Percentiles rank a stretch among this genome's conserved stretches.
These are phyloP conservation scores for Drosophila mimetica DNA, from an alignment of 2,888 invertebrate species.

Conservation along the genomic window DNA sequence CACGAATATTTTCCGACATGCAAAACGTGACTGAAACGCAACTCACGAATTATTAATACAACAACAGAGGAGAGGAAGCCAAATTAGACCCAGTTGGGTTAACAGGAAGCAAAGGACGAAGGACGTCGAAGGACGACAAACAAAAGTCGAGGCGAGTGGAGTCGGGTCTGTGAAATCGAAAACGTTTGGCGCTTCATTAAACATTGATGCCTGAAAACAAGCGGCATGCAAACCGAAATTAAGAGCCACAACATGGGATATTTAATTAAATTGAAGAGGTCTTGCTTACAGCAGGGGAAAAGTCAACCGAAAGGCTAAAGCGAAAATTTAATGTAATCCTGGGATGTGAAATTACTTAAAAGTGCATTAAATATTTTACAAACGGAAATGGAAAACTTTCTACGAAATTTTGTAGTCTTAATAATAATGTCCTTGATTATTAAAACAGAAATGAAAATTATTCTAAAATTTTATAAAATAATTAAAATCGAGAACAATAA, in stretches of 20 bases:
- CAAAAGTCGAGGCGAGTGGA: conserved; percentile 17
- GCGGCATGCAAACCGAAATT: conserved; percentile 41
- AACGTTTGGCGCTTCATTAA: conserved; percentile 77
- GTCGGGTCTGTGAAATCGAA: conserved; percentile 61
- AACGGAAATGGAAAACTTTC: background rate
- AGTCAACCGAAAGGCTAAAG: background rate
- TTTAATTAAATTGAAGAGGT: conserved; percentile 68
- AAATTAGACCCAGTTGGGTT: conserved; percentile 72
- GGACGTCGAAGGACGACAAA: conserved; percentile 34
- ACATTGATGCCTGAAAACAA: conserved; percentile 60
- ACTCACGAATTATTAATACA: conserved; percentile 78
- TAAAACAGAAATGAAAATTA: no score
- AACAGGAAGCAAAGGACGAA: conserved; percentile 41
- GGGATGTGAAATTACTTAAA: background rate
- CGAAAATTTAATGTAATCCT: background rate
- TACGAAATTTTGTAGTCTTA: no score
- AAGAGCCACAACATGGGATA: conserved; percentile 56
- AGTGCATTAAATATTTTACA: background rate
- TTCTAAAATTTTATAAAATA: no score
- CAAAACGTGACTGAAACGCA: conserved; percentile 69
- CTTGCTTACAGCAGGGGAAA: conserved; percentile 1
- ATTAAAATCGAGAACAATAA: no score
- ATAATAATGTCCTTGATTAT: no score
- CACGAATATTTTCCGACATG: conserved; percentile 51
- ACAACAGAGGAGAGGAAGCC: conserved; percentile 25